Base-by-base conservation (phyloP, 2,113 vertebrate genomes). In the Myotis lucifugus region DNA sequence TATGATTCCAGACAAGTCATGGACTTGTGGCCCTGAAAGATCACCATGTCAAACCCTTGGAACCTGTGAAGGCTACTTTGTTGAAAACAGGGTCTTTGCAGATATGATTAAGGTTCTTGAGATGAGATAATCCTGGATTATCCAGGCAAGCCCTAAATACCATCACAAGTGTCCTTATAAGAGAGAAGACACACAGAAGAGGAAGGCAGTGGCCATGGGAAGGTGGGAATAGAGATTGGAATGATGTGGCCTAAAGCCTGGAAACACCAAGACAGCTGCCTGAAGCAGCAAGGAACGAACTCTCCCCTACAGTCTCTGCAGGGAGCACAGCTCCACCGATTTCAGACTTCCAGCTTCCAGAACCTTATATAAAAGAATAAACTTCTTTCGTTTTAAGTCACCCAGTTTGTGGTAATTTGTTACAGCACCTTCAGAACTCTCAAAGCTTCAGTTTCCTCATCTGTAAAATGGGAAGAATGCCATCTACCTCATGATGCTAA, bases 401-500 rank as follows among this genome's bases (percentile, higher is more conserved):
- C 18, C 15, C 5, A 27, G 73, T 79, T 18, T 69, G 69, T n/a
- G 70, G 4, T 0, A 40, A 46, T 61, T 37, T 29, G 34, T 42
- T 50, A 67, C 1, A 27, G 72, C 27, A 78, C 32, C 46, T 27
- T 76, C 37, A 66, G 37, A 19, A 23, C 64, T 73, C 73, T 40
- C 46, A 27, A 74, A 52, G 83, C 23, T 61, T 94, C 50, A 21
- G 61, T 48, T 56, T 56, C 52, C 42, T 70, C 25, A 52, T 40
- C 67, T 17, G 25, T 76, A 54, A 70, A 61, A 29, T 23, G 42
- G 67, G 64, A 73, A 50, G 13, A 50, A 54, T 11, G 52, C 34
- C 1, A 5, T 18, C 29, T 27, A 21, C 32, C 12, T 9, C 2
- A 50, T 0, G 9, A 29, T 4, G 8, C 32, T 50, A 79, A 42